These are phyloP conservation scores for Diplazon laetatorius DNA, from an alignment of 2,888 invertebrate species.

Conservation along the genomic window DNA sequence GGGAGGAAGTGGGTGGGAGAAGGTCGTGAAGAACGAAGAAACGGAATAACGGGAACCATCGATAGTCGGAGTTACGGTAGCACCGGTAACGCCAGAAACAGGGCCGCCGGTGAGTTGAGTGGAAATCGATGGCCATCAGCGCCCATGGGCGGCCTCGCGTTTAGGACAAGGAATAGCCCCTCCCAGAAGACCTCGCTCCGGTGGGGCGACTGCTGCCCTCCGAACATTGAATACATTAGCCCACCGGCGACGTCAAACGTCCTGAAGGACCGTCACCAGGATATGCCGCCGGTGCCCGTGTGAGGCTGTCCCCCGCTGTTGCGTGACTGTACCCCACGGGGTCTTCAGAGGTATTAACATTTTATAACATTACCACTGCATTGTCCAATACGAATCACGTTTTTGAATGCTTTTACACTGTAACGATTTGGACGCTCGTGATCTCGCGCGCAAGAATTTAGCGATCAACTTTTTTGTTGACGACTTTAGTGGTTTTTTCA, in stretches of 20 bases:
- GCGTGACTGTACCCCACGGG: conserved; percentile 82
- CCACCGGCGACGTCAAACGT: conserved; percentile 75
- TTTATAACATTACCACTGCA: neutral
- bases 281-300: conserved; percentile 80
- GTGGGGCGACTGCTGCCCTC: conserved; percentile 96
- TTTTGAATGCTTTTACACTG: neutral
- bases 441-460: neutral
- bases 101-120: conserved; percentile 74
- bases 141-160: conserved; percentile 97
- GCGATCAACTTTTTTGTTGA: too few species aligned
- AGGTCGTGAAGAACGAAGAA: conserved; percentile 38
- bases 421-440: neutral
- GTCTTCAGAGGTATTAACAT: conserved; percentile 80
- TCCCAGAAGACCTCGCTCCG: conserved; percentile 98
- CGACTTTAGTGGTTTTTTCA: too few species aligned
- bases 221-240: conserved; percentile 74
- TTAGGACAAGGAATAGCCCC: conserved; percentile 98
- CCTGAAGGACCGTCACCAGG: conserved; percentile 78
- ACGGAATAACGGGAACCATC: conserved; percentile 17
- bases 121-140: conserved; percentile 83
- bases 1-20: conserved; percentile 28
- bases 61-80: neutral
- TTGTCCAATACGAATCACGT: neutral
- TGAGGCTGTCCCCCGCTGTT: conserved; percentile 82
- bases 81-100: conserved; percentile 71